Evolutionary conservation across 2,113 vertebrate genomes (phyloP), one percentile per base, ranked within the genome.

Genomic region (Xiphophorus maculatus): DNA sequence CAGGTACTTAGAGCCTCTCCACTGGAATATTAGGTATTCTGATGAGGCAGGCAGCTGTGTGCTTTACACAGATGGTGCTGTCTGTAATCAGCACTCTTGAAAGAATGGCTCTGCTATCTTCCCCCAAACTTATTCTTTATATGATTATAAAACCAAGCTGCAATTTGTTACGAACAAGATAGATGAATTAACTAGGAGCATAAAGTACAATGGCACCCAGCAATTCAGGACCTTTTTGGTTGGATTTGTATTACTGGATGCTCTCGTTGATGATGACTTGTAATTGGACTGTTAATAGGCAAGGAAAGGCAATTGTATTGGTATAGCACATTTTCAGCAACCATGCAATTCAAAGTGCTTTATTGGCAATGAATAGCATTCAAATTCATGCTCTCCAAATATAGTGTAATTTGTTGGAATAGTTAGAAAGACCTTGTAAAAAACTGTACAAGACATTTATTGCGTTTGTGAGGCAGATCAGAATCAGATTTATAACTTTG

Each of bases 1-100:
- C 87, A 91, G 92, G 84, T 91, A 89, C 90, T 92, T 89, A 90
- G 88, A 88, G 84, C 84, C 82, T 87, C 86, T 85, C 87, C 87
- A 84, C 82, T 82, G 84, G 89, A 91, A 91, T 92, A 91, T 90
- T 89, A 88, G 87, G 88, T 87, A 87, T 90, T 90, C 87, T 91
- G 89, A 91, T 90, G 90, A 90, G 87, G 88, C 89, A 76, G 85
- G 87, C 90, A 90, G 90, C 90, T 86, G 90, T 87, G 89, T 81
- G 87, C 88, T 89, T 68, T 79, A 85, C 77, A 14, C 87, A 93
- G 92, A 92, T 90, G 90, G 85, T 74, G 83, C 75, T 84, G 80
- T 75, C 83, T 87, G 77, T 91, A 90, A 90, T 90, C 90, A 90
- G 89, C 77, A 77, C 84, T 89, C 83, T 91, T 81, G 74, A 89